These are phyloP conservation scores for Corydoras maculifer DNA, from an alignment of 2,113 vertebrate genomes.

Conservation along the genomic window DNA sequence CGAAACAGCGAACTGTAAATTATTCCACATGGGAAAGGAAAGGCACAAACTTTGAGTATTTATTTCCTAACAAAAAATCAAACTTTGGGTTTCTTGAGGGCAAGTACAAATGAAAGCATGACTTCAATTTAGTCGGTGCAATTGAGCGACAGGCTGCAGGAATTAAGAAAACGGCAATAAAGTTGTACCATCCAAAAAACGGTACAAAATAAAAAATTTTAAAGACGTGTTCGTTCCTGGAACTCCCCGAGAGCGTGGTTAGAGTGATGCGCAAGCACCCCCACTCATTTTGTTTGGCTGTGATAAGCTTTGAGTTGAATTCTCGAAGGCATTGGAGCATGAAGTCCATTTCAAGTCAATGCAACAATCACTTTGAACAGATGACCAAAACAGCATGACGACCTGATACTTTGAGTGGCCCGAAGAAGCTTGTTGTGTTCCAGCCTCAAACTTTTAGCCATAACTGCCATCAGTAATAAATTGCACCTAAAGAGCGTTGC, in stretches of 20 bases:
- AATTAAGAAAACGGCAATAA: constrained; percentile 8
- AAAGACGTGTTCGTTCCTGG: not conserved
- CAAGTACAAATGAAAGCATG: constrained; percentile 13
- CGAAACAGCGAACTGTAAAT: constrained; percentile 44
- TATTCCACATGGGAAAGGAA: constrained; percentile 32
- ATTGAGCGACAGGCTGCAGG: not conserved
- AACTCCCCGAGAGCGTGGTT: constrained; percentile 7
- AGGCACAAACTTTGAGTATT: constrained; percentile 16
- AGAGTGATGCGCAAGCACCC: not conserved
- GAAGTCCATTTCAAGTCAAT: not conserved
- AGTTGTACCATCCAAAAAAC: not conserved
- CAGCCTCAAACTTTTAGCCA: not conserved
- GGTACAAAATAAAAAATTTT: not conserved
- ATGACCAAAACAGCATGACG: not conserved
- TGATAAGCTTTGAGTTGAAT: not conserved
- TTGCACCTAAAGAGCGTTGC: constrained; percentile 5
- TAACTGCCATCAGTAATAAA: not conserved
- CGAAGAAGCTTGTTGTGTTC: too few species aligned
- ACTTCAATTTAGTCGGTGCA: constrained; percentile 13
- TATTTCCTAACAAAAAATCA: constrained; percentile 37
- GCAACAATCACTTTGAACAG: not conserved
- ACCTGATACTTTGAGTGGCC: not conserved
- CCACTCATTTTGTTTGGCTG: not conserved
- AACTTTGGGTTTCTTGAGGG: constrained; percentile 34
- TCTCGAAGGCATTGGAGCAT: not conserved